Conservation (phyloP, 1,140 invertebrate genomes). For the Aphelenchoides besseyi region DNA sequence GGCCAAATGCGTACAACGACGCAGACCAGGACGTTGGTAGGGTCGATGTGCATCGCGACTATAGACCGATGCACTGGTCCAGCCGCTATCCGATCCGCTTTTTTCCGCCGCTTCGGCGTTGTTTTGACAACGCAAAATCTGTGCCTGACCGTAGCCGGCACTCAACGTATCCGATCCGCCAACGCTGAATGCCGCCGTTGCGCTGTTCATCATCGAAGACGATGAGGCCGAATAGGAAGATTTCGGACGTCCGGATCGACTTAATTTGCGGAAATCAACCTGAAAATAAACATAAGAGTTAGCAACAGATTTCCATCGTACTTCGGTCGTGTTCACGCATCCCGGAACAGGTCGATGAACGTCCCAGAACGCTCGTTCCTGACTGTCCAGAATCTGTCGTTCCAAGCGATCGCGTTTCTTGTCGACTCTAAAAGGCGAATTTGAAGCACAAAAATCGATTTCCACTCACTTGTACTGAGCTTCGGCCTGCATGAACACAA, state of each 20-base stretch:
- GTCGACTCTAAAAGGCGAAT: constrained; percentile 75
- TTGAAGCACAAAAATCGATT: not conserved
- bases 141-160: constrained; percentile 9
- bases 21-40: constrained; percentile 52
- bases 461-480: constrained; percentile 69
- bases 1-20: constrained; percentile 57
- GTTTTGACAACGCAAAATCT: constrained; percentile 14
- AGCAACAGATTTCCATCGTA: constrained; percentile 74
- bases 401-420: constrained; percentile 97
- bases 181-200: not conserved
- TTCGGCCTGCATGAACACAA: constrained; percentile 94
- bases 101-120: constrained; percentile 5
- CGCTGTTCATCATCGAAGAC: constrained; percentile 21
- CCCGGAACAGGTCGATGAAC: constrained; percentile 97
- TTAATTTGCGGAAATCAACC: constrained; percentile 72
- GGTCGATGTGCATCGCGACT: constrained; percentile 39
- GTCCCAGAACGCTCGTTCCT: constrained; percentile 99
- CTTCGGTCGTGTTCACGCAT: constrained; percentile 95
- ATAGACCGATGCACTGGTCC: constrained; percentile 9
- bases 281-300: constrained; percentile 63
- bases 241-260: constrained; percentile 73
- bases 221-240: constrained; percentile 49
- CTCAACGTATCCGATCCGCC: not conserved
- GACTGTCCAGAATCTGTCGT: constrained; percentile 93
- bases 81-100: not conserved